Evolutionary conservation across 2,113 vertebrate species (phyloP), one percentile per base, ranked within the genome.

Genomic region (Scolopax mira): DNA sequence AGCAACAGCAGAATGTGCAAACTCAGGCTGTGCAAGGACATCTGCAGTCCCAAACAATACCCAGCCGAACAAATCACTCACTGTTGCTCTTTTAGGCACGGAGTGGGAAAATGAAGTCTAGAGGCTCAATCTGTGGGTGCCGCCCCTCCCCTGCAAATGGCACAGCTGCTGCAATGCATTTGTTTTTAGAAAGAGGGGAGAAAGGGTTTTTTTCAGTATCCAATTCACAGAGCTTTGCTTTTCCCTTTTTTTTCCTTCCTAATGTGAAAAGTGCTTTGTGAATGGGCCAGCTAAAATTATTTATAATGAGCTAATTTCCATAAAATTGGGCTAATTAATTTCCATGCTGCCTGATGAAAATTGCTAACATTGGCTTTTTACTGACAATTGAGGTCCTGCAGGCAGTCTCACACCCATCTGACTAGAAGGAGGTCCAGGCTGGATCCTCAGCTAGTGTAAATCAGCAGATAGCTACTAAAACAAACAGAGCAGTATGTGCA

Each of bases 301-400:
- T 97, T 96, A 92, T 97, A 97, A 97, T 97, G 97, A 97, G 93
- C 94, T 97, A 65, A 97, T 97, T 97, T 97, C 97, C 97, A 97
- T 97, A 97, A 97, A 97, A 97, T 97, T 97, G 97, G 91, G 88
- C 95, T 97, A 97, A 97, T 97, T 97, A 97, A 97, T 97, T 97
- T 97, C 96, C 96, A 96, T 94, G 95, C 90, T 95, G 95, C 93
- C 91, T 97, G 95, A 97, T 95, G 95, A 97, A 97, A 97, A 97
- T 96, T 96, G 97, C 96, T 96, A 97, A 92, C 95, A 95, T 94
- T 67, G 93, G 84, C 90, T 93, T 96, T 97, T 97, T 95, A 86
- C 90, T 91, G 83, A 95, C 94, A 97, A 95, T 69, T 3, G 33
- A 94, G 86, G 96, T 95, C 96, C 92, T 92, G 85, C 83, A 92